Evolutionary conservation across 2,113 vertebrate genomes (phyloP).

Genomic region (Ciconia maguari): DNA sequence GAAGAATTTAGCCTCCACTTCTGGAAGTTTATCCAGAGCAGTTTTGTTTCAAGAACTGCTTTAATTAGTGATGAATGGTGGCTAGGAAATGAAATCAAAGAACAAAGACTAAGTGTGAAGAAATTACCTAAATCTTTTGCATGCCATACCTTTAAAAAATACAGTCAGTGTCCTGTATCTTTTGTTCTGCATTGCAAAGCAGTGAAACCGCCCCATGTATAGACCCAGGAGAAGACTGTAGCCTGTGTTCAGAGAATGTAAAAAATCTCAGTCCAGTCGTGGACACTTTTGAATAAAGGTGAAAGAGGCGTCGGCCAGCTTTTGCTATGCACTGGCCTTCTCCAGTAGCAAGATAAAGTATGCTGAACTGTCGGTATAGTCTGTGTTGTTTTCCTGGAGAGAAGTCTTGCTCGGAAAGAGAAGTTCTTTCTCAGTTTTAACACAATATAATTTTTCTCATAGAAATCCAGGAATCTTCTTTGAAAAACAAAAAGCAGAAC

Average conservation of each 20-base stretch:
- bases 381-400: slow-evolving; percentile 50
- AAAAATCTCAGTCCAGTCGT: neutral
- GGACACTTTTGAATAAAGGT: neutral
- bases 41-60: neutral
- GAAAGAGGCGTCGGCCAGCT: neutral
- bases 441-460: slow-evolving; percentile 54
- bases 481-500: slow-evolving; percentile 42
- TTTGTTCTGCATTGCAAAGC: neutral
- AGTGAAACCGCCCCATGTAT: accelerated
- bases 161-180: neutral
- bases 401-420: slow-evolving; percentile 29
- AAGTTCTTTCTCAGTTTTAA: slow-evolving; percentile 29
- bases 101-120: neutral
- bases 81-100: neutral
- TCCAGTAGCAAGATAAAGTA: neutral
- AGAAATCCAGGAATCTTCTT: slow-evolving; percentile 53
- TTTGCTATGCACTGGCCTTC: neutral
- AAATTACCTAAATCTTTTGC: neutral
- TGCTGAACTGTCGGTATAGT: neutral
- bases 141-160: neutral
- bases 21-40: neutral
- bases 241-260: neutral
- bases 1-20: neutral
- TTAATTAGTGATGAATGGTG: neutral
- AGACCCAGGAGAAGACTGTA: neutral